Evolutionary conservation across 2,113 vertebrate genomes (phyloP).

Genomic region (Climacteris rufus): DNA sequence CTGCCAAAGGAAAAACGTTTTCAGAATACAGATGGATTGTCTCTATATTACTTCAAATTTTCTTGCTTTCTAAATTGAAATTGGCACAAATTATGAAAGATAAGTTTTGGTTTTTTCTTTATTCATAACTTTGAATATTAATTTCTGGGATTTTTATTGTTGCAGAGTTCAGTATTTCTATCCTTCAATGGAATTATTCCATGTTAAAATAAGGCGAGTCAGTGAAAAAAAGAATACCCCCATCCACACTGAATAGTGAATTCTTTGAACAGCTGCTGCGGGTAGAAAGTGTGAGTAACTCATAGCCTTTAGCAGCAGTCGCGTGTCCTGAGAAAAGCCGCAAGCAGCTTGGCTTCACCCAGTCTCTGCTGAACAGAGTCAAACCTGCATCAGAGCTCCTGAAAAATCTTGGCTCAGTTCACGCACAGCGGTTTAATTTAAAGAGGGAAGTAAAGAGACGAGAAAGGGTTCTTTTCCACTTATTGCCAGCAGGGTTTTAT

Average conservation of each 20-base stretch:
- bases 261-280: background rate
- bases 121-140: background rate
- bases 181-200: background rate
- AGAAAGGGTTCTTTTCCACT: no score
- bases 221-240: background rate
- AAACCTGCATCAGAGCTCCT: no score
- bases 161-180: background rate
- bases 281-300: no score
- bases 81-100: background rate
- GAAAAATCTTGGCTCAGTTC: no score
- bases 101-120: background rate
- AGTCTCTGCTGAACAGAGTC: no score
- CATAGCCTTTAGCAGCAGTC: no score
- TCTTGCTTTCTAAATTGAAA: background rate
- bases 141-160: background rate
- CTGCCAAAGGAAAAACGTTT: background rate
- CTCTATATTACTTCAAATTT: background rate
- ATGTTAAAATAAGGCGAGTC: background rate
- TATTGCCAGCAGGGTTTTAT: no score
- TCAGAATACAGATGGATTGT: background rate
- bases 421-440: no score
- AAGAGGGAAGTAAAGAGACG: no score
- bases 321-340: no score
- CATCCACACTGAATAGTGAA: background rate
- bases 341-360: no score